Base-by-base conservation (phyloP, 2,888 invertebrate species). In the Conchocele bisecta region DNA sequence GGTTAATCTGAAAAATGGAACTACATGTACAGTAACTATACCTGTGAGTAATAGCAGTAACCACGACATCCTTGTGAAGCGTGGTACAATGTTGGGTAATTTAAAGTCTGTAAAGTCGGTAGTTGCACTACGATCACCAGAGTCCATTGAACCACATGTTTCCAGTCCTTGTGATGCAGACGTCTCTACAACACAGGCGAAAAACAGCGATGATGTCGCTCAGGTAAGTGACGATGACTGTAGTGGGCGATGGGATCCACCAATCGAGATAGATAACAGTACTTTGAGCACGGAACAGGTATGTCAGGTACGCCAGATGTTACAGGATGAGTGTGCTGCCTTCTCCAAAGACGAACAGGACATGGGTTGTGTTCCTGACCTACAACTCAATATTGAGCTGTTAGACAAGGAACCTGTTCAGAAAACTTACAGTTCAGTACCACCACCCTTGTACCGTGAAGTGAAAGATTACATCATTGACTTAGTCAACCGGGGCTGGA, bases 381-480 rank as follows among this genome's bases (percentile, higher is more conserved):
- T 75, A n/a, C 26, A 48, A 24, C 20, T 75, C 26, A 41, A 65
- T 17, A 61, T 70, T 17, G 15, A 58, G 4, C 44, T 66, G 6
- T 57, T 20, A 17, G 70, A 70, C 33, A 17, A 39, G 13, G 24
- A 6, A 9, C 65, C 60, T 20, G 66, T 75, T 3, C 59, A 67
- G 61, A 53, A 22, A 44, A 41, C n/a, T 6, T 75, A 65, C 50
- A 20, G 17, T 4, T 56, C 68, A 7, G 37, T 65, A 22, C 70
- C 57, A n/a, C 44, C 26, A 20, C 65, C 61, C 4, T 20, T 70
- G 11, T 70, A 66, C 44, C 13, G 41, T 13, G 66, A 70, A 31
- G 75, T 75, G 11, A 66, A 70, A 26, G 61, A 33, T 26, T 70
- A 65, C 44, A 31, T 75, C 6, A 13, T 41, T 29, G 59, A 66